Conservation (phyloP, 2,113 vertebrate genomes). For the Saguinus imperator region DNA sequence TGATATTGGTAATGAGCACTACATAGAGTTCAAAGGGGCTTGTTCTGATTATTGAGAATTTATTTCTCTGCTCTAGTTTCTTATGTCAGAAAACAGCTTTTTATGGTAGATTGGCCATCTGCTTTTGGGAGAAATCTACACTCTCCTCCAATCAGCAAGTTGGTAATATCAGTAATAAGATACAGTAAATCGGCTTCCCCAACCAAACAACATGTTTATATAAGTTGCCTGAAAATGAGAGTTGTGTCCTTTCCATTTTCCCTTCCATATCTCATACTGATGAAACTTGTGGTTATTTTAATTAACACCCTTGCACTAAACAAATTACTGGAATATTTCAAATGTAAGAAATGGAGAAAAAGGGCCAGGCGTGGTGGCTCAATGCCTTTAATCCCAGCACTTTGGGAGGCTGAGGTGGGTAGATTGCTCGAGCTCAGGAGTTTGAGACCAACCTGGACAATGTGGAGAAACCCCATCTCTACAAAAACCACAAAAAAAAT, state of each 20-base stretch:
- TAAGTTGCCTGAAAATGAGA: background rate
- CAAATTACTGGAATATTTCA: slow-evolving; percentile 50
- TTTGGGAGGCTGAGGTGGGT: no score
- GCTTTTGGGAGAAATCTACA: slow-evolving; percentile 32
- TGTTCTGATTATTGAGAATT: slow-evolving; percentile 39
- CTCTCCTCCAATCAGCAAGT: slow-evolving; percentile 8
- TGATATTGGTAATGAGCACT: slow-evolving; percentile 9
- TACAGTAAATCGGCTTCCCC: background rate
- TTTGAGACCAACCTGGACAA: no score
- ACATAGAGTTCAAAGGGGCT: slow-evolving; percentile 37
- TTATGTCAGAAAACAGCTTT: slow-evolving; percentile 44
- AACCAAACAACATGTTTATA: background rate
- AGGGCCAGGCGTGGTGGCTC: background rate
- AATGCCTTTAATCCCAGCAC: no score
- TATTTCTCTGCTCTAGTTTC: slow-evolving; percentile 39
- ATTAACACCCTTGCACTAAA: background rate
- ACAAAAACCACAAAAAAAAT: no score
- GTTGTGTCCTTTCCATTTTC: background rate
- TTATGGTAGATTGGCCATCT: background rate
- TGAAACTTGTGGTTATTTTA: slow-evolving; percentile 28
- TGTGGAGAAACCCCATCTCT: no score
- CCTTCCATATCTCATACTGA: background rate
- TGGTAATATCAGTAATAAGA: slow-evolving; percentile 19
- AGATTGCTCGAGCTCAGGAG: no score
- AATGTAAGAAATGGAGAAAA: slow-evolving; percentile 28